A percentile compares a stretch with the other conserved stretches of the same genome.
phyloP scores from a whole-genome alignment of 2,797 vertebrate genomes.

The Aeoliscus strigatus region DNA sequence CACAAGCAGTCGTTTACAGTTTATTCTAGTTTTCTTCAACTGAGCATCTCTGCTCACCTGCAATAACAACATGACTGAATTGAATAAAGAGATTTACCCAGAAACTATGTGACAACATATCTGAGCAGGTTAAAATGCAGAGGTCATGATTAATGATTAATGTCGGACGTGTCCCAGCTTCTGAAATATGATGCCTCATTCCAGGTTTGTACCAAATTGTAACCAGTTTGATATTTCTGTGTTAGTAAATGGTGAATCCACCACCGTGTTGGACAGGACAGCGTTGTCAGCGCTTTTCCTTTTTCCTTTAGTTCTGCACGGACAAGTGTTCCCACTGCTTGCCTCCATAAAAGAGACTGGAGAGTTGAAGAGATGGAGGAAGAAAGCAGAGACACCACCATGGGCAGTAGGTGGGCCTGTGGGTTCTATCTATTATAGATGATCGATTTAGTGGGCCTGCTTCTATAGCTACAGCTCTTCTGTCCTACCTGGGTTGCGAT shows the following conservation, averaged over 20 bases:
- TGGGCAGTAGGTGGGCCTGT: constrained; percentile 26
- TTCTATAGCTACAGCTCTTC: constrained; percentile 17
- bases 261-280: too few relatives aligned
- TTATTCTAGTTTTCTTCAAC: constrained; percentile 9
- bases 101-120: constrained; percentile 19
- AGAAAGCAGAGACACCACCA: constrained; percentile 10
- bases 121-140: constrained; percentile 2
- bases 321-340: constrained; percentile 22
- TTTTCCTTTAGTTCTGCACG: too few relatives aligned
- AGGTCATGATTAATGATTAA: constrained; percentile 26
- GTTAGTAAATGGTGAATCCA: too few relatives aligned
- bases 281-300: too few relatives aligned
- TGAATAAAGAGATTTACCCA: too few relatives aligned
- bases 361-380: not conserved
- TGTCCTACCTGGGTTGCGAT: constrained; percentile 37
- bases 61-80: not conserved
- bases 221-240: too few relatives aligned
- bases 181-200: constrained; percentile 26
- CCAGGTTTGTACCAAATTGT: constrained; percentile 26
- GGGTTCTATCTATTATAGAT: constrained; percentile 53
- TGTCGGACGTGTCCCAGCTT: constrained; percentile 20
- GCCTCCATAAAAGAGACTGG: constrained; percentile 5
- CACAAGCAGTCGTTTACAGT: constrained; percentile 31
- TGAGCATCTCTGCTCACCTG: constrained; percentile 10
- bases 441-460: constrained; percentile 15